Conservation (phyloP, 2,113 vertebrate genomes). For the Halichoerus grypus region DNA sequence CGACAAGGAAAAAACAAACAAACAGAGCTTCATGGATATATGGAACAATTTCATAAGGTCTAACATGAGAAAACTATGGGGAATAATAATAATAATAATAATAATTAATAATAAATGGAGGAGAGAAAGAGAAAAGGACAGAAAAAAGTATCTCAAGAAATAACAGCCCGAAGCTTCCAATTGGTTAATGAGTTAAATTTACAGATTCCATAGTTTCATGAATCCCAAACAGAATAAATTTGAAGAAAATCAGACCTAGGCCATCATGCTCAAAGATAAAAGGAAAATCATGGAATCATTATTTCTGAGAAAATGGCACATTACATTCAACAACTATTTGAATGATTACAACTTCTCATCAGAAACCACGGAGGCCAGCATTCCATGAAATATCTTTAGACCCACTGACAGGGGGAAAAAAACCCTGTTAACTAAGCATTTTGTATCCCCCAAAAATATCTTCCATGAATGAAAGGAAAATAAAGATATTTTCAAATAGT, state of each 20-base stretch:
- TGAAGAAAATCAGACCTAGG: not conserved
- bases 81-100: no score
- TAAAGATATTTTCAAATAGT: not conserved
- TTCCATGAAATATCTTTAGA: not conserved
- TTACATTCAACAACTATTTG: not conserved
- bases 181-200: not conserved
- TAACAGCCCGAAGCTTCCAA: not conserved
- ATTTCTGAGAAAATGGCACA: not conserved
- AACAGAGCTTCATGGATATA: not conserved
- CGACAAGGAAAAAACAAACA: not conserved
- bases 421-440: not conserved
- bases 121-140: not conserved
- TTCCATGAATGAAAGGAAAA: not conserved
- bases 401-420: not conserved
- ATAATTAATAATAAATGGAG: not conserved
- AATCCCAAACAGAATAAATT: not conserved
- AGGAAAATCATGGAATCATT: not conserved
- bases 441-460: not conserved
- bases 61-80: not conserved
- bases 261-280: not conserved
- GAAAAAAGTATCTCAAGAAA: not conserved
- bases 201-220: not conserved
- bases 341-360: not conserved
- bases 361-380: not conserved
- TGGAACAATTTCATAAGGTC: not conserved